phyloP scores from a whole-genome alignment of 2,888 invertebrate genomes.

The Mesoligia furuncula region DNA sequence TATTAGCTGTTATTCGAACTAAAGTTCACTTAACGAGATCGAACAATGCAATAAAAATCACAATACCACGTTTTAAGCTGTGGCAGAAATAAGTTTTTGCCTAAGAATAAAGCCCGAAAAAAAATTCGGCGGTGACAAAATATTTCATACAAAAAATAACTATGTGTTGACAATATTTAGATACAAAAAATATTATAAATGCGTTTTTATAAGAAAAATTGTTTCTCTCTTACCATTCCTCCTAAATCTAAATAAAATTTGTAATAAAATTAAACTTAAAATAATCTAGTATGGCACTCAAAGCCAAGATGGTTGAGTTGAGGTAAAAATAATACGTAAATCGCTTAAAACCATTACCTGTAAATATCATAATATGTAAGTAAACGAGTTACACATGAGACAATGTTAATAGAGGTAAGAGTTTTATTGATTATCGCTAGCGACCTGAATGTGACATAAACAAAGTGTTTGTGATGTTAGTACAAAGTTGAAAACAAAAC shows the following conservation, averaged over 20 bases:
- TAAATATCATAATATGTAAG: constrained; percentile 47
- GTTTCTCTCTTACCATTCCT: constrained; percentile 28
- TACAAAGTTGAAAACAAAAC: constrained; percentile 8
- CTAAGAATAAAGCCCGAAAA: constrained; percentile 13
- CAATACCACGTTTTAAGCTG: constrained; percentile 13
- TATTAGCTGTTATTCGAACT: background rate
- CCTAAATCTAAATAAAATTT: constrained; percentile 62
- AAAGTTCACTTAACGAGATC: background rate
- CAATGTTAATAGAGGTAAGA: constrained; percentile 4
- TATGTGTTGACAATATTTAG: constrained; percentile 46
- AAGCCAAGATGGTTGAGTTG: constrained; percentile 57
- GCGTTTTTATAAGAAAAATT: constrained; percentile 36
- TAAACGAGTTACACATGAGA: constrained; percentile 18
- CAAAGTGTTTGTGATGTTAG: background rate
- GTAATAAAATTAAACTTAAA: constrained; percentile 58
- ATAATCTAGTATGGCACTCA: constrained; percentile 67
- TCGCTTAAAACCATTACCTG: constrained; percentile 27
- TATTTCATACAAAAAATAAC: constrained; percentile 40
- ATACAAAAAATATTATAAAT: constrained; percentile 48
- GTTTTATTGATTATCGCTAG: constrained; percentile 10
- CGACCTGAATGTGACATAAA: constrained; percentile 6
- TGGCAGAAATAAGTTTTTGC: constrained; percentile 24
- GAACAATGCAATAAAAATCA: constrained; percentile 25
- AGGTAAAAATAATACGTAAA: constrained; percentile 54
- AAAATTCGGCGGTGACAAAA: constrained; percentile 14